phyloP scores from a whole-genome alignment of 2,797 vertebrate genomes.

The Thunnus albacares region DNA sequence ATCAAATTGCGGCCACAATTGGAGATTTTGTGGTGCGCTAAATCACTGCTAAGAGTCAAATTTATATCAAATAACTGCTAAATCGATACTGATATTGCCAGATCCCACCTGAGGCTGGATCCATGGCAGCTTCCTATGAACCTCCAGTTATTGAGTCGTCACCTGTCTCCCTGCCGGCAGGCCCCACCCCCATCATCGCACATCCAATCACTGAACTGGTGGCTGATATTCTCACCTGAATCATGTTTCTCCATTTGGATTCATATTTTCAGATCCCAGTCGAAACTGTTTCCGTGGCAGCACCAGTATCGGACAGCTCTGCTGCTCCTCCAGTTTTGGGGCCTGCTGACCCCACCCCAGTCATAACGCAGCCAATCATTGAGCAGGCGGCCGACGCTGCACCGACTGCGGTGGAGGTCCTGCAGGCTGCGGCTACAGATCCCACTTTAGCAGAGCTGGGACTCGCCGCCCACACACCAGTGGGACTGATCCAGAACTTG shows the following conservation, averaged over 20 bases:
- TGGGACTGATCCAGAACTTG: constrained; percentile 90
- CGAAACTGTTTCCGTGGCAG: constrained; percentile 35
- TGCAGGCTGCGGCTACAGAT: constrained; percentile 80
- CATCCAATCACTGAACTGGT: constrained; percentile 71
- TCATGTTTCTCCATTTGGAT: not conserved
- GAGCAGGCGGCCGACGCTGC: constrained; percentile 74
- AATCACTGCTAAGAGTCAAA: not conserved
- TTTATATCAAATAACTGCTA: not conserved
- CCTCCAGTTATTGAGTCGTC: constrained; percentile 34
- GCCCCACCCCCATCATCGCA: constrained; percentile 18
- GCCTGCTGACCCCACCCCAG: constrained; percentile 38
- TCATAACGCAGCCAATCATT: constrained; percentile 42
- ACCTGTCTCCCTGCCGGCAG: constrained; percentile 35
- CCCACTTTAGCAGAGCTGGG: constrained; percentile 88
- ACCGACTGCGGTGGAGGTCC: constrained; percentile 80
- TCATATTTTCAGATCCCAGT: constrained; percentile 52
- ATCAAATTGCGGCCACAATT: too few species aligned
- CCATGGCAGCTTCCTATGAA: constrained; percentile 23
- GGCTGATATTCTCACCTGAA: not conserved
- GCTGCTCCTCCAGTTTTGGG: constrained; percentile 25
- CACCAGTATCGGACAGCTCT: constrained; percentile 37
- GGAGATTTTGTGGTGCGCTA: too few species aligned
- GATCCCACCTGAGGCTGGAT: constrained; percentile 59
- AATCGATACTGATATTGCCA: constrained; percentile 9
- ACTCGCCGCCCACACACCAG: constrained; percentile 87